These are phyloP conservation scores for Mus musculus DNA, from an alignment of 2,113 vertebrate genomes.

Conservation along the genomic window GRCm39 chr12:11504001-11504500, in stretches of 20 bases:
- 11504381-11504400: conserved; percentile 4
- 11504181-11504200: neutral
- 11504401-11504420: conserved; percentile 16
- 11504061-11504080: neutral
- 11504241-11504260: neutral
- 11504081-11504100: neutral
- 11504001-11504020: neutral
- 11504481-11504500: neutral
- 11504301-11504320: neutral
- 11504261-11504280: neutral
- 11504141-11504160: neutral
- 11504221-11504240: neutral
- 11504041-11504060: neutral
- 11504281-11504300: neutral
- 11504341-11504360: neutral
- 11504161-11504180: neutral
- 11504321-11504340: neutral
- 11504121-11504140: neutral
- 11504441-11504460: neutral
- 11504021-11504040: neutral
- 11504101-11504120: neutral
- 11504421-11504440: neutral
- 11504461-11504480: neutral
- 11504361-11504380: conserved; percentile 24
- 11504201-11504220: neutral